Base-by-base conservation (phyloP, 1,140 invertebrate genomes). In the Drosophila ficusphila region DNA sequence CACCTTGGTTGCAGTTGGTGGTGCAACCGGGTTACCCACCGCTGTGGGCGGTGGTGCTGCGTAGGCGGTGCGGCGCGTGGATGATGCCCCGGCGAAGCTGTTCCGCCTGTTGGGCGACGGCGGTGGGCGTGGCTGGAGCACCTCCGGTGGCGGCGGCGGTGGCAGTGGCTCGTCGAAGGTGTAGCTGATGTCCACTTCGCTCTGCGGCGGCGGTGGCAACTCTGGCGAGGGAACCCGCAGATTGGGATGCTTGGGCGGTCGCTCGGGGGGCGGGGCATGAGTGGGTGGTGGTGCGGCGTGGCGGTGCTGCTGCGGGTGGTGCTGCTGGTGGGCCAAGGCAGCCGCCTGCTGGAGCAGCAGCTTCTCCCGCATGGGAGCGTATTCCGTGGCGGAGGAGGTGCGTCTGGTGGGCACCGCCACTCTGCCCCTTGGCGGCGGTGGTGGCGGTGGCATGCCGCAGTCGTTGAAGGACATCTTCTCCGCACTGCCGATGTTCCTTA, bases 201-300 rank as follows among this genome's bases (percentile, higher is more conserved):
- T 94, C 5, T 94, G 94, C 5, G 95, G 95, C 6, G 95, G 95
- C 4, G 94, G 94, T n/a, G 95, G 95, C 71, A 95, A 77, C 78
- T 96, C 95, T 0, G 95, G 95, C 79, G 95, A 95, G 1, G 95
- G 93, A n/a, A 95, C 92, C 18, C 94, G 91, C 27, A 91, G 79
- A 77, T 96, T 94, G 0, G 95, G 95, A 89, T 96, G 96, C 90
- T 96, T 96, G 4, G 93, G 93, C 31, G 93, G 93, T 31, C 93
- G 91, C 71, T 96, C 95, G 0, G 96, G 96, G 0, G 95, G 94
- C 93, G 94, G 94, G 93, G 94, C 41, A 21, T 56, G 52, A n/a
- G n/a, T n/a, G n/a, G 51, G 25, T 33, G 52, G 31, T 25, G 25
- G 23, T 41, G 23, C 1, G 48, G 8, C 38, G 16, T 60, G 47